Percentiles rank a stretch among this genome's conserved stretches.
phyloP scores from a whole-genome alignment of 2,113 vertebrate species.

The Etheostoma spectabile region DNA sequence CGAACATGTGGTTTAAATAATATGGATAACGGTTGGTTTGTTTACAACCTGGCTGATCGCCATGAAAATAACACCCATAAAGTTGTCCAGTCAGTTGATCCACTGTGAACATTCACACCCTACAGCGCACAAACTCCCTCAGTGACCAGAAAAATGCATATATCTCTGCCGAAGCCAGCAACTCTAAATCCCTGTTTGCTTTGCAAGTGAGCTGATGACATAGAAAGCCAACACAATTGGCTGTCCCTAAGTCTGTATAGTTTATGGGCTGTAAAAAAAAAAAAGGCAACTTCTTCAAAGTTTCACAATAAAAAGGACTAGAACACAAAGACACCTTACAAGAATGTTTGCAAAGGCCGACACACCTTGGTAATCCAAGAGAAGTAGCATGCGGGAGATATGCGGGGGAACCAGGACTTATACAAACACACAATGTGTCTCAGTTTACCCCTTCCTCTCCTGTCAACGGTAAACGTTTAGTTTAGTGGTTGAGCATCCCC shows the following conservation, averaged over 20 bases:
- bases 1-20: background rate
- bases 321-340: background rate
- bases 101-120: background rate
- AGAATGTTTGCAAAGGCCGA: background rate
- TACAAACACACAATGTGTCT: background rate
- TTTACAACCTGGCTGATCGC: background rate
- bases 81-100: background rate
- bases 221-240: background rate
- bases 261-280: background rate
- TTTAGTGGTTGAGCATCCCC: background rate
- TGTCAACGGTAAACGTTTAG: background rate
- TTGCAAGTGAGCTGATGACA: background rate
- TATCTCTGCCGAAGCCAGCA: background rate
- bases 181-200: background rate
- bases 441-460: background rate
- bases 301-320: background rate
- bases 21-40: background rate
- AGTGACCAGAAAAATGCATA: background rate
- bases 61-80: background rate
- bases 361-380: background rate
- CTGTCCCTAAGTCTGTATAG: background rate
- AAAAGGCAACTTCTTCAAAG: conserved; percentile 3
- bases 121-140: background rate
- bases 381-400: background rate
- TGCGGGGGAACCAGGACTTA: background rate